Evolutionary conservation across 2,888 invertebrate genomes (phyloP).

Genomic region (Conchocele bisecta): DNA sequence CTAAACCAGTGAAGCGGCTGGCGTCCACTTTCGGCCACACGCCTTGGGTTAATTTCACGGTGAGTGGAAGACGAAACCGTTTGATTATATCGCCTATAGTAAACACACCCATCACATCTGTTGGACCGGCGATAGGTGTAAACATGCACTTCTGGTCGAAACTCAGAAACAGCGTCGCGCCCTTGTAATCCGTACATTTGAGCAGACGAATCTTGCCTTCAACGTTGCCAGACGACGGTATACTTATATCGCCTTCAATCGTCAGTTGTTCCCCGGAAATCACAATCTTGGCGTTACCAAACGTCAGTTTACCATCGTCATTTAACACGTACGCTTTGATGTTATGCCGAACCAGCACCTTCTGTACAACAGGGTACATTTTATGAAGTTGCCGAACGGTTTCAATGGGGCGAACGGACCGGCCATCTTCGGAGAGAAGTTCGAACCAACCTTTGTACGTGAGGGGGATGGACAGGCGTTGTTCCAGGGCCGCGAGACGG

Average conservation of each 20-base stretch:
- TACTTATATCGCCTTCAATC: constrained; percentile 74
- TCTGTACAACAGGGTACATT: constrained; percentile 80
- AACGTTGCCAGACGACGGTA: constrained; percentile 60
- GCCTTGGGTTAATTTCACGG: constrained; percentile 95
- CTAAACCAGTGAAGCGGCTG: constrained; percentile 75
- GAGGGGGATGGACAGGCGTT: constrained; percentile 93
- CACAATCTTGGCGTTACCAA: constrained; percentile 72
- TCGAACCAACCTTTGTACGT: constrained; percentile 96
- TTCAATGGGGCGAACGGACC: constrained; percentile 94
- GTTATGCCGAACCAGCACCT: constrained; percentile 88
- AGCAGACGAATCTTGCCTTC: constrained; percentile 85
- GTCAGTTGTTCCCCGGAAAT: constrained; percentile 79
- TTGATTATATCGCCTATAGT: constrained; percentile 93
- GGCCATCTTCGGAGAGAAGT: constrained; percentile 95
- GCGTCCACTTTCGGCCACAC: constrained; percentile 88
- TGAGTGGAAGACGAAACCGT: constrained; percentile 93
- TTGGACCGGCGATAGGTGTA: constrained; percentile 95
- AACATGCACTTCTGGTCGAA: constrained; percentile 95
- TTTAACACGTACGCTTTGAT: constrained; percentile 76
- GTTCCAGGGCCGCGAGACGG: constrained; percentile 69
- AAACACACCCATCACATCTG: constrained; percentile 97
- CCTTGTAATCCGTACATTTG: constrained; percentile 93
- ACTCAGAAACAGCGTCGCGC: constrained; percentile 91
- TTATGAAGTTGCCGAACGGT: constrained; percentile 91
- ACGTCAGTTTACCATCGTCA: constrained; percentile 73